Evolutionary conservation across 1,140 invertebrate species (phyloP), one percentile per base, ranked within the genome.

Genomic region (Drosophila bipectinata): DNA sequence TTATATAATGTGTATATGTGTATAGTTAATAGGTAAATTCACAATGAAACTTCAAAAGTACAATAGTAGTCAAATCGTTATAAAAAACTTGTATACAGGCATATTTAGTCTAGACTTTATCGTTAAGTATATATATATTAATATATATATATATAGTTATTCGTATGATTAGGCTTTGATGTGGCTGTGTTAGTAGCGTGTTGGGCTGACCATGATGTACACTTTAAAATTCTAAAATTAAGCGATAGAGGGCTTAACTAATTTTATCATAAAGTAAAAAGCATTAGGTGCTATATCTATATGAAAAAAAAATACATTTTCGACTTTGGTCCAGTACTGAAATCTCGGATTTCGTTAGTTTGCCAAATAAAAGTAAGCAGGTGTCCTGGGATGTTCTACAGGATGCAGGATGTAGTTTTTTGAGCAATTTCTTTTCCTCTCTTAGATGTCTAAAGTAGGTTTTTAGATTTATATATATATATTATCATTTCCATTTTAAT

Each of bases 271-370:
- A 73, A 88, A 77, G 75, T 54, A 87, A 87, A 87, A 83, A 84
- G 62, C 72, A 77, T 66, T 77, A 48, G 18, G 34, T 24, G 21
- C 24, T 51, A 59, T 37, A 53, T 69, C 44, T 68, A 66, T 57
- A 59, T 68, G 18, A 87, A 59, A 69, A 77, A 87, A 88, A 79
- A 88, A 79, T 88, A 88, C 79, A 83, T 88, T 83, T 59, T 79
- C 83, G 64, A 88, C 76, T 88, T 88, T 88, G 83, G 83, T 88
- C 79, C 83, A 88, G 83, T 88, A 77, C 67, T 79, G 85, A 88
- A 88, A 88, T 88, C 83, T 88, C 83, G 68, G 83, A 88, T 88
- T 88, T 77, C 84, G 51, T 83, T 88, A 82, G 79, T 88, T 79
- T 53, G 72, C 78, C 80, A 80, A 75, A 88, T 48, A 39, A 74